A percentile compares a stretch with the other conserved stretches of the same genome.
Conservation (phyloP, 2,888 invertebrate species). For the Aphidius colemani region DNA sequence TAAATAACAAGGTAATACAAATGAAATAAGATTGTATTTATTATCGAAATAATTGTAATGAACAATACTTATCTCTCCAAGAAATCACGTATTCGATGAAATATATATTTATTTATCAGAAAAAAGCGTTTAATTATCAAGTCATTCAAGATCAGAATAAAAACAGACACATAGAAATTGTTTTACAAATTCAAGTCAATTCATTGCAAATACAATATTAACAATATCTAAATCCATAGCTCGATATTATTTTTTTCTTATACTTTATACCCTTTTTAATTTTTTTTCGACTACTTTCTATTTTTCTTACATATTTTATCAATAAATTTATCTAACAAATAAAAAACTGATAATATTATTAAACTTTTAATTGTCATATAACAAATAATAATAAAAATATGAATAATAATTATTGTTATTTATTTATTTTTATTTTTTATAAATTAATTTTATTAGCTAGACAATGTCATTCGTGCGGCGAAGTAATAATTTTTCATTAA, state of each 20-base stretch:
- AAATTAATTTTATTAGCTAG: constrained; percentile 19
- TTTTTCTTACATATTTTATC: background rate
- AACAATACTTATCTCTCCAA: constrained; percentile 17
- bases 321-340: too few relatives aligned
- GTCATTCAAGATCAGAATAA: constrained; percentile 1
- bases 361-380: too few relatives aligned
- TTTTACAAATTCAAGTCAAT: background rate
- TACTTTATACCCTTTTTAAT: constrained; percentile 19
- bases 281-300: constrained; percentile 34
- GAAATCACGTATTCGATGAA: constrained; percentile 7
- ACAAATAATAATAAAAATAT: background rate
- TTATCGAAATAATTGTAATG: constrained; percentile 9
- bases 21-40: background rate
- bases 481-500: background rate
- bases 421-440: background rate
- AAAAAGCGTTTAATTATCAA: background rate
- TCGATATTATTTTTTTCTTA: background rate
- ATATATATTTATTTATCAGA: constrained; percentile 6
- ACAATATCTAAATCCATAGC: background rate
- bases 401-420: constrained; percentile 1
- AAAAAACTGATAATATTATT: too few relatives aligned
- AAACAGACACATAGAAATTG: constrained; percentile 10
- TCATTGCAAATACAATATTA: background rate
- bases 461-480: constrained; percentile 36
- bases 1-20: background rate